Percentiles rank a stretch among this genome's conserved stretches.
Conservation (phyloP, 2,888 invertebrate genomes). For the Erebia ligea region DNA sequence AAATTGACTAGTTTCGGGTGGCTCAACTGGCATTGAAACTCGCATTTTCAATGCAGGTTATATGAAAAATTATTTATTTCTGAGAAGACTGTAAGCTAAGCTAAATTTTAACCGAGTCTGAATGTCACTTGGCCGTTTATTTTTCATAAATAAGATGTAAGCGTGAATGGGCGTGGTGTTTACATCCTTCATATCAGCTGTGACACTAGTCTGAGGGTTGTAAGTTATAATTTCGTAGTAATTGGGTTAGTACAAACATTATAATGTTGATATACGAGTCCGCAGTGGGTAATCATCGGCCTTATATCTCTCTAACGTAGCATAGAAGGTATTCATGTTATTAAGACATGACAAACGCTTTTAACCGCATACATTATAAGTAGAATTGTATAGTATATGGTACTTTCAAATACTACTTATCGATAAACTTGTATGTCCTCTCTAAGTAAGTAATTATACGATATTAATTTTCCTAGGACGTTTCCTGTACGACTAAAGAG, state of each 20-base stretch:
- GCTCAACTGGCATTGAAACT: too few relatives aligned
- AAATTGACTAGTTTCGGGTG: too few relatives aligned
- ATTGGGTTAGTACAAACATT: conserved; percentile 8
- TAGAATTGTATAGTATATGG: background rate
- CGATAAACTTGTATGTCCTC: background rate
- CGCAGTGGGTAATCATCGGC: background rate
- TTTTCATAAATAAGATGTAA: background rate
- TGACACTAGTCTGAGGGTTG: background rate
- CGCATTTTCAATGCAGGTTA: too few relatives aligned
- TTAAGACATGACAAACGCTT: background rate
- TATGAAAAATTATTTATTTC: too few relatives aligned
- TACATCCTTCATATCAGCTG: background rate
- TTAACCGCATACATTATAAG: background rate
- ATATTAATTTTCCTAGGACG: too few relatives aligned
- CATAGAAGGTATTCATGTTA: background rate
- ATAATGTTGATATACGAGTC: conserved; percentile 3
- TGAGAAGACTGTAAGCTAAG: too few relatives aligned
- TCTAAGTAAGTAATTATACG: background rate
- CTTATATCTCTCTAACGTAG: background rate
- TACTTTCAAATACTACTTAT: background rate
- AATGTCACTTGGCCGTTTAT: too few relatives aligned
- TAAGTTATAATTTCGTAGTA: conserved; percentile 11
- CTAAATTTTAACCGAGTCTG: too few relatives aligned
- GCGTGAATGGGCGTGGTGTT: background rate
- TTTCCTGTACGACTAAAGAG: too few relatives aligned